Percentiles rank a stretch among this genome's conserved stretches.
Evolutionary conservation across 1,140 invertebrate genomes (phyloP).

Genomic region (Lysiphlebus fabarum): DNA sequence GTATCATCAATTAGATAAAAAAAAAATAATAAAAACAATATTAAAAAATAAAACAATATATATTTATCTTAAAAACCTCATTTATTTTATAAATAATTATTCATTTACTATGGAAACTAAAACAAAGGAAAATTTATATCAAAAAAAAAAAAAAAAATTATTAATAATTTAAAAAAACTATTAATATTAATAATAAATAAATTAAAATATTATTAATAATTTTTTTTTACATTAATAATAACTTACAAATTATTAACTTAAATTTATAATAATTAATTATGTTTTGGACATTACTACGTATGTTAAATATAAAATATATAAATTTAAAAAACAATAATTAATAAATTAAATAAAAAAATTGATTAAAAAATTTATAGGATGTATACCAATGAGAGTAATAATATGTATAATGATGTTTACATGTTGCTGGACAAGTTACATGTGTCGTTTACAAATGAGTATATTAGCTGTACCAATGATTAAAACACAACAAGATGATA

Average conservation of each 20-base stretch:
- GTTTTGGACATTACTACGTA: background rate
- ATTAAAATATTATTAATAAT: too few species aligned
- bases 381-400: constrained; percentile 48
- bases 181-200: too few species aligned
- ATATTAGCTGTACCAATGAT: constrained; percentile 72
- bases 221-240: too few species aligned
- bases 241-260: too few species aligned
- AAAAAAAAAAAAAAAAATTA: background rate
- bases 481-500: background rate
- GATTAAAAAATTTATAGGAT: constrained; percentile 31
- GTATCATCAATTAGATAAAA: too few species aligned
- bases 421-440: constrained; percentile 66
- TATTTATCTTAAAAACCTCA: too few species aligned
- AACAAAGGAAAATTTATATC: too few species aligned
- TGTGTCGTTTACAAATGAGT: constrained; percentile 69
- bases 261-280: background rate
- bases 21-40: too few species aligned
- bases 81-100: too few species aligned
- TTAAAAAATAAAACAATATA: too few species aligned
- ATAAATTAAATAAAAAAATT: background rate
- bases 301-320: background rate
- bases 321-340: background rate
- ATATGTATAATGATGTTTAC: constrained; percentile 69
- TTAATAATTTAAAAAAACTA: too few species aligned
- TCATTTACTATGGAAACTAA: too few species aligned